A percentile compares a stretch with the other conserved stretches of the same genome.
phyloP scores from a whole-genome alignment of 1,140 invertebrate genomes.

The Ostrea denselamellosa region DNA sequence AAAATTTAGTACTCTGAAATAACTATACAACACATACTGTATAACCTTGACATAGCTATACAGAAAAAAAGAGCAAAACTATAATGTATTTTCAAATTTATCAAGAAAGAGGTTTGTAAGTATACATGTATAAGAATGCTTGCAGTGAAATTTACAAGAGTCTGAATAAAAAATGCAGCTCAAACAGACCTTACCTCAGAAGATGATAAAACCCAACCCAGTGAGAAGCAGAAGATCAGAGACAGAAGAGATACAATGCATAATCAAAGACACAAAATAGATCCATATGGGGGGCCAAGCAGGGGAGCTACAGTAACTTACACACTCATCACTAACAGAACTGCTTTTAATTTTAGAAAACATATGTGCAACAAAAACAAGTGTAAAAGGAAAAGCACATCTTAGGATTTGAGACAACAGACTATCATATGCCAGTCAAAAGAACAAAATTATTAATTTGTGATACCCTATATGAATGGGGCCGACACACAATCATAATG shows the following conservation, averaged over 20 bases:
- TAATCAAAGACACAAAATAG: constrained; percentile 31
- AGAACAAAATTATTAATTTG: too few species aligned
- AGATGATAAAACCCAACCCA: constrained; percentile 19
- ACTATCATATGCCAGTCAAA: too few species aligned
- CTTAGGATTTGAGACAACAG: background rate
- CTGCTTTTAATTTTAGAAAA: background rate
- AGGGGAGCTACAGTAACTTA: background rate
- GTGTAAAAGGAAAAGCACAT: background rate
- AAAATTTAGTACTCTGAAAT: background rate
- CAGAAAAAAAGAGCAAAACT: too few species aligned
- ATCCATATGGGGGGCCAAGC: background rate
- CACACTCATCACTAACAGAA: background rate
- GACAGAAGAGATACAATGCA: background rate
- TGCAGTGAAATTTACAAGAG: background rate
- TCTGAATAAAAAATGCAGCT: too few species aligned
- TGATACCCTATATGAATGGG: too few species aligned
- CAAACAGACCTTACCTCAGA: background rate
- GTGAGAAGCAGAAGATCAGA: constrained; percentile 24
- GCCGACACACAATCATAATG: too few species aligned
- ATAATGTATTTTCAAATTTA: too few species aligned
- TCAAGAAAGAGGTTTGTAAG: background rate
- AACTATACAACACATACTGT: too few species aligned
- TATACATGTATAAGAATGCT: too few species aligned
- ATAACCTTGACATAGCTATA: too few species aligned
- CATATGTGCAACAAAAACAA: background rate